A percentile compares a stretch with the other conserved stretches of the same genome.
Evolutionary conservation across 2,888 invertebrate genomes (phyloP).

Genomic region (Scaptodrosophila latifasciaeformis): DNA sequence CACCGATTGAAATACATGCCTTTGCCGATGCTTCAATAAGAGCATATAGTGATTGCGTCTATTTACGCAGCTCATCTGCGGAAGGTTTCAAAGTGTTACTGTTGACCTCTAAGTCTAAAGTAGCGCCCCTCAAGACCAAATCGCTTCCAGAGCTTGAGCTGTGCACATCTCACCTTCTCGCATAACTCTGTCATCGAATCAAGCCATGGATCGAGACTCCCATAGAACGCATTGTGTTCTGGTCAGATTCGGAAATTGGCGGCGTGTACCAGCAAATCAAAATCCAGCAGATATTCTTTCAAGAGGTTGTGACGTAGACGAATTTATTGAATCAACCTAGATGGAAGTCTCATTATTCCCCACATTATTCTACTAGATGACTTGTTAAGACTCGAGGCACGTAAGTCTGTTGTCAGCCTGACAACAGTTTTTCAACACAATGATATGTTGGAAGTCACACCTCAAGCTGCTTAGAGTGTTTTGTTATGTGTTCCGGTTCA

Average conservation of each 20-base stretch:
- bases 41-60: neutral
- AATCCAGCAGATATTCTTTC: no score
- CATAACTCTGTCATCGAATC: no score
- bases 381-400: neutral
- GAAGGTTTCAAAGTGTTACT: no score
- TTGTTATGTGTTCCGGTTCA: neutral
- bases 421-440: neutral
- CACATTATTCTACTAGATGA: neutral
- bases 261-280: neutral
- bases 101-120: neutral
- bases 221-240: neutral
- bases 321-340: neutral
- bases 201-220: neutral
- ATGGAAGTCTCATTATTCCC: neutral
- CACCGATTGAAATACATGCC: no score
- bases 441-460: neutral
- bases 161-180: neutral
- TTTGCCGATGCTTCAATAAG: neutral
- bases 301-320: neutral
- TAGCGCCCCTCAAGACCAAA: neutral
- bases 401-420: no score
- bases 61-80: neutral
- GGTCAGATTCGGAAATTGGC: neutral
- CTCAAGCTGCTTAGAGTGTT: no score
- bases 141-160: conserved; percentile 1